These are phyloP conservation scores for Dryas iulia DNA, from an alignment of 1,140 invertebrate species.

Conservation along the genomic window DNA sequence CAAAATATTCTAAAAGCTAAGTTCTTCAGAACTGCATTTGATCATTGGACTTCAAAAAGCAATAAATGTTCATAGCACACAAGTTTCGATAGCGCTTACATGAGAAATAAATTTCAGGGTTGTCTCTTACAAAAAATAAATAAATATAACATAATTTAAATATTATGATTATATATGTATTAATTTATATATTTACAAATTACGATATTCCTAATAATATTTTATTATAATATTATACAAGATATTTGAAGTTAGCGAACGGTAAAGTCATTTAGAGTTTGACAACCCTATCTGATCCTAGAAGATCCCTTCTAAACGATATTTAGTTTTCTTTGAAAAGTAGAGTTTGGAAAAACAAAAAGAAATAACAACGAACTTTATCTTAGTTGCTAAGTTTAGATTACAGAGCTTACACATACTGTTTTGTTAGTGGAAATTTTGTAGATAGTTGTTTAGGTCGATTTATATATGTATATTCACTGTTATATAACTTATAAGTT, in stretches of 20 bases:
- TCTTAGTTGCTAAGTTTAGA: constrained; percentile 17
- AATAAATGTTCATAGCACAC: constrained; percentile 11
- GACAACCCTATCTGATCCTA: constrained; percentile 1
- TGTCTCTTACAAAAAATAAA: background rate
- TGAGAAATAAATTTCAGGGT: background rate
- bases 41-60: constrained; percentile 4
- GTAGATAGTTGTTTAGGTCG: background rate
- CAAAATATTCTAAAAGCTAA: background rate
- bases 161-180: background rate
- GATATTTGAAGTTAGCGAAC: background rate
- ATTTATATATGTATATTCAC: background rate
- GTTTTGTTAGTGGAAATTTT: constrained; percentile 19
- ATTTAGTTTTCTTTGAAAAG: constrained; percentile 15
- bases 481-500: background rate
- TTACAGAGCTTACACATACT: constrained; percentile 10
- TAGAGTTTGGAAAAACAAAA: constrained; percentile 10
- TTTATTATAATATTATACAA: background rate
- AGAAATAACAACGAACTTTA: constrained; percentile 12
- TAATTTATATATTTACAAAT: background rate
- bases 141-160: background rate
- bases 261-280: background rate
- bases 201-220: background rate
- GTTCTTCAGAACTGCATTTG: background rate
- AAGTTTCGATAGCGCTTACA: constrained; percentile 10
- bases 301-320: constrained; percentile 5